A percentile compares a stretch with the other conserved stretches of the same genome.
These are phyloP conservation scores for Takifugu bimaculatus DNA, from an alignment of 2,113 vertebrate species.

Conservation along the genomic window DNA sequence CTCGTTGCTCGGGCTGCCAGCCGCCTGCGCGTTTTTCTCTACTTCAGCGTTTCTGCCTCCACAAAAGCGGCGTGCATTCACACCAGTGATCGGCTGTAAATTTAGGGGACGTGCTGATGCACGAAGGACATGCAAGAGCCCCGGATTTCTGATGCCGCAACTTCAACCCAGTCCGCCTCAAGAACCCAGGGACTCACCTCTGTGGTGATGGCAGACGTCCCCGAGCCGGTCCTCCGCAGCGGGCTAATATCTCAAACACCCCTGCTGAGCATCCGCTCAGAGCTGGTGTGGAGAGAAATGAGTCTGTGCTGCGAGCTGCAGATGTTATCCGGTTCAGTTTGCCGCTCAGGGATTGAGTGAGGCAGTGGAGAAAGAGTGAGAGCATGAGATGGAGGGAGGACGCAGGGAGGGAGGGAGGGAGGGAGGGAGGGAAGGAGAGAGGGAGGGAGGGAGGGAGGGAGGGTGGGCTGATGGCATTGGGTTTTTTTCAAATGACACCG, in stretches of 20 bases:
- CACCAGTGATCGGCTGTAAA: not conserved
- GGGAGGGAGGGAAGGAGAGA: not conserved
- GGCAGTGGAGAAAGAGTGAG: slow-evolving; percentile 49
- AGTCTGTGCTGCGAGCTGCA: slow-evolving; percentile 67
- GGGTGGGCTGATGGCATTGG: slow-evolving; percentile 52
- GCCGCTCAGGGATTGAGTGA: slow-evolving; percentile 63
- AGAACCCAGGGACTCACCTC: slow-evolving; percentile 61
- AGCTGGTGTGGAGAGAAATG: slow-evolving; percentile 80
- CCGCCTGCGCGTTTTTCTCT: slow-evolving; percentile 25
- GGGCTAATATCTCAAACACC: slow-evolving; percentile 78
- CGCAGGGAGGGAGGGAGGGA: slow-evolving; percentile 3
- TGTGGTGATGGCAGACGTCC: slow-evolving; percentile 53
- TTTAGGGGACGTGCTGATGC: slow-evolving; percentile 5
- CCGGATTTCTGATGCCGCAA: slow-evolving; percentile 12
- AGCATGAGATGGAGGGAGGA: slow-evolving; percentile 21
- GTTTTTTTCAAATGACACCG: slow-evolving; percentile 53
- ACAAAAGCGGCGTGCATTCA: not conserved
- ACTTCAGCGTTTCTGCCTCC: not conserved
- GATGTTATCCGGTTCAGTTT: slow-evolving; percentile 59
- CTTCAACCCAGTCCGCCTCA: slow-evolving; percentile 32
- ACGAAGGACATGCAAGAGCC: slow-evolving; percentile 17
- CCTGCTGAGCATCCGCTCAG: slow-evolving; percentile 78
- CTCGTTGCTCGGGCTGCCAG: slow-evolving; percentile 19
- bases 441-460: slow-evolving; percentile 6
- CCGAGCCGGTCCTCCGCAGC: slow-evolving; percentile 58